phyloP scores from a whole-genome alignment of 2,888 invertebrate genomes.

The Apamea epomidion region DNA sequence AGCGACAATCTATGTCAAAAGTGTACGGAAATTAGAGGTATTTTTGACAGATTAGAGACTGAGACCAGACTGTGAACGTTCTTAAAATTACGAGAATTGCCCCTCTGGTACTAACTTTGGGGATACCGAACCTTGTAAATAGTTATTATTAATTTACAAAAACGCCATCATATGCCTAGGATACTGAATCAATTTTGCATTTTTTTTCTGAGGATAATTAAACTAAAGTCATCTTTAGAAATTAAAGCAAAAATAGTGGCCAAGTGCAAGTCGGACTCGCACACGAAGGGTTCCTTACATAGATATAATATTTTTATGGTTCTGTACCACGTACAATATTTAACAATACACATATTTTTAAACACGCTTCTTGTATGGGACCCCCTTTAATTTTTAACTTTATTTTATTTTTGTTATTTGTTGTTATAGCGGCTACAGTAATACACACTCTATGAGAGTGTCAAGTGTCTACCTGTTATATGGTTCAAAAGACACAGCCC shows the following conservation, averaged over 20 bases:
- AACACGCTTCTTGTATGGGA: neutral
- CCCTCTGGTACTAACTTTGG: neutral
- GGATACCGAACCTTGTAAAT: neutral
- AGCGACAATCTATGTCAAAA: no score
- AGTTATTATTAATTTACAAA: neutral
- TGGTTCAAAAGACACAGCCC: neutral
- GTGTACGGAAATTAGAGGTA: no score
- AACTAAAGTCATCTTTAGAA: neutral
- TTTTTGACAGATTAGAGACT: no score
- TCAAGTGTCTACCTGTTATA: neutral
- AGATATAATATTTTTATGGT: no score
- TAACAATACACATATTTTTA: neutral
- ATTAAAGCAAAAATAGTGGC: neutral
- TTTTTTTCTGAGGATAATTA: no score
- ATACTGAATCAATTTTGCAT: neutral
- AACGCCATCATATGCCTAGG: no score
- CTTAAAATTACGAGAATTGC: no score
- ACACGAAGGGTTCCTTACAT: neutral
- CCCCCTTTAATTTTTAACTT: neutral
- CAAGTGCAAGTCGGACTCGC: neutral
- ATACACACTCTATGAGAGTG: neutral
- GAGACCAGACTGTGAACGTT: no score
- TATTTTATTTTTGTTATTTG: neutral
- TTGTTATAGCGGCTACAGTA: neutral
- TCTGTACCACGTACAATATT: neutral